These are phyloP conservation scores for Ophion ellenae DNA, from an alignment of 2,888 invertebrate species.

Conservation along the genomic window DNA sequence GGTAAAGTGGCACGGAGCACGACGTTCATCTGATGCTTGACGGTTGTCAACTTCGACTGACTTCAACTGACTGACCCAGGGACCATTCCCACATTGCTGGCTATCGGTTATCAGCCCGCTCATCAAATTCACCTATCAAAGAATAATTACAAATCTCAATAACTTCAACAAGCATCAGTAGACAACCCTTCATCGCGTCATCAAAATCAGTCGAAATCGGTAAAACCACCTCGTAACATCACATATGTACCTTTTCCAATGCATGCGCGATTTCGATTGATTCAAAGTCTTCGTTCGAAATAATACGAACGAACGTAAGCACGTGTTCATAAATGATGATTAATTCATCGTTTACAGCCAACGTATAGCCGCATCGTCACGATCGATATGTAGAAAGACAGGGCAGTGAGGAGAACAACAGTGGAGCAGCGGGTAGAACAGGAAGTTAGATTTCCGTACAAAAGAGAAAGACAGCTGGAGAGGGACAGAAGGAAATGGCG, in stretches of 20 bases:
- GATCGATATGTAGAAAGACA: conserved; percentile 19
- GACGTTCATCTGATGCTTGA: no score
- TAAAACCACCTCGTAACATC: background rate
- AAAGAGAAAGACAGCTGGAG: conserved; percentile 43
- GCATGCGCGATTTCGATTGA: background rate
- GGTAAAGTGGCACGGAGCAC: no score
- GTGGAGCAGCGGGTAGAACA: conserved; percentile 8
- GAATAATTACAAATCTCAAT: background rate
- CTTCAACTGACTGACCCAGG: no score
- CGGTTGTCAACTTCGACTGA: no score
- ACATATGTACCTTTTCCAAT: background rate
- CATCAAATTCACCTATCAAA: background rate
- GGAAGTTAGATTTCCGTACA: conserved; percentile 30
- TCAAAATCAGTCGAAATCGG: background rate
- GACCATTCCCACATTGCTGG: background rate
- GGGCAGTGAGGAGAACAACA: conserved; percentile 8
- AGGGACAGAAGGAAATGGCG: conserved; percentile 52
- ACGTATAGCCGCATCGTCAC: background rate
- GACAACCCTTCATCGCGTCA: background rate
- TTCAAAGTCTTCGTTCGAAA: background rate
- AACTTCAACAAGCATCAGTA: background rate
- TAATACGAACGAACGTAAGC: background rate
- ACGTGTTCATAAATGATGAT: background rate
- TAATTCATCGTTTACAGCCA: background rate
- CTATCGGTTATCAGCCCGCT: background rate